Evolutionary conservation across 2,113 vertebrate genomes (phyloP).

Genomic region (Calonectris borealis): DNA sequence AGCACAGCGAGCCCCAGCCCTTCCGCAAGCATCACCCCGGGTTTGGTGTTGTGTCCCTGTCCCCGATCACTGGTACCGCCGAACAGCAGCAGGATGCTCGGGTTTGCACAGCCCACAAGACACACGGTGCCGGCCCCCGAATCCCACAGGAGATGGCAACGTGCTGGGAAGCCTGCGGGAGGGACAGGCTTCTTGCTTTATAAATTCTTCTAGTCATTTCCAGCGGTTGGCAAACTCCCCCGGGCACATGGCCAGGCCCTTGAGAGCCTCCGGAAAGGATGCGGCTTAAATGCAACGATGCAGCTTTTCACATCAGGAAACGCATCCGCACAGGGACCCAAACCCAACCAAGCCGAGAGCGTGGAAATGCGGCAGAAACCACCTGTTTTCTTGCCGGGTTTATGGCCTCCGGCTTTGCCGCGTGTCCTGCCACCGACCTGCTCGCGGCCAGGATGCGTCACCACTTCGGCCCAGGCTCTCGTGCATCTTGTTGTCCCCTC

Average conservation of each 20-base stretch:
- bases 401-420: rapidly evolving
- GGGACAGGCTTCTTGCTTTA: neutral
- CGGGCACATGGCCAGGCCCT: neutral
- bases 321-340: neutral
- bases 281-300: neutral
- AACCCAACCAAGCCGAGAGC: rapidly evolving
- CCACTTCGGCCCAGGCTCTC: rapidly evolving
- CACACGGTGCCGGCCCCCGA: rapidly evolving
- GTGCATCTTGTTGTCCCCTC: rapidly evolving
- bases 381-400: rapidly evolving
- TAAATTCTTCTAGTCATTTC: conserved; percentile 27
- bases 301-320: neutral
- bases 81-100: neutral
- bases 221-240: neutral
- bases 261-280: neutral
- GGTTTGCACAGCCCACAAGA: neutral
- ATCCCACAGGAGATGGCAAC: neutral
- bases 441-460: neutral
- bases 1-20: rapidly evolving
- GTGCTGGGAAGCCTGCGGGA: neutral
- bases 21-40: rapidly evolving
- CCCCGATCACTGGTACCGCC: rapidly evolving
- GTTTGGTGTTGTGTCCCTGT: rapidly evolving
- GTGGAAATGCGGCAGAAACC: neutral
- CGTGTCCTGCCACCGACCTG: rapidly evolving